These are phyloP conservation scores for Synergus umbraculus DNA, from an alignment of 2,888 invertebrate genomes.

Conservation along the genomic window DNA sequence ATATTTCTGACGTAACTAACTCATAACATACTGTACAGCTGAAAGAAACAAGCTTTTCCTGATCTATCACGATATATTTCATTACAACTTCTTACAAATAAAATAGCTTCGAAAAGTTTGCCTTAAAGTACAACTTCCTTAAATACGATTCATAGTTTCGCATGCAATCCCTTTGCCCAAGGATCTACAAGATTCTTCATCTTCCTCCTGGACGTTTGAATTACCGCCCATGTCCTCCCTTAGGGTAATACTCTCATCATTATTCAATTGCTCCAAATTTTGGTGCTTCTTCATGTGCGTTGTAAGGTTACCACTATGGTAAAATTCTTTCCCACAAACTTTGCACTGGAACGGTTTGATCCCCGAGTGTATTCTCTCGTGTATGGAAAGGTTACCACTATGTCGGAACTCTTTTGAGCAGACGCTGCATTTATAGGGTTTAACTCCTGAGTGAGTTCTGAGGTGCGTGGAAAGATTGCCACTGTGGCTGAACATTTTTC, in stretches of 20 bases:
- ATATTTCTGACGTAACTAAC: too few relatives aligned
- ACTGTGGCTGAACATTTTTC: conserved; percentile 76
- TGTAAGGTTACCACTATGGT: conserved; percentile 75
- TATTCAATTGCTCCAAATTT: not conserved
- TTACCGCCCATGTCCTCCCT: not conserved
- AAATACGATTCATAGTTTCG: conserved; percentile 24
- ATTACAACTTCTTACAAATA: conserved; percentile 21
- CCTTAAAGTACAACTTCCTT: conserved; percentile 25
- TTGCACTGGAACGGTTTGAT: conserved; percentile 76
- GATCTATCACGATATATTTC: conserved; percentile 4
- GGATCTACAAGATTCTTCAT: conserved; percentile 4
- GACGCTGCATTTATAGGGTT: conserved; percentile 74
- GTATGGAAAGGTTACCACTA: conserved; percentile 75
- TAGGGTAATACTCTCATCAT: not conserved
- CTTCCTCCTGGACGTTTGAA: not conserved
- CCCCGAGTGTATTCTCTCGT: conserved; percentile 76
- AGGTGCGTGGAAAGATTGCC: conserved; percentile 75
- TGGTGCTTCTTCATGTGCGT: conserved; percentile 76
- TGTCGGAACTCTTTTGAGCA: conserved; percentile 75
- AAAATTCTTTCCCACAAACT: conserved; percentile 75
- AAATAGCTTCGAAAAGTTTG: conserved; percentile 10
- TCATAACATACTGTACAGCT: not conserved
- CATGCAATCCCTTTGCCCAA: not conserved
- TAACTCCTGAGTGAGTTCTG: conserved; percentile 74
- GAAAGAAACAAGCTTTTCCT: not conserved